Percentiles rank a stretch among this genome's conserved stretches.
Evolutionary conservation across 2,113 vertebrate species (phyloP).

Genomic region (Callionymus lyra): DNA sequence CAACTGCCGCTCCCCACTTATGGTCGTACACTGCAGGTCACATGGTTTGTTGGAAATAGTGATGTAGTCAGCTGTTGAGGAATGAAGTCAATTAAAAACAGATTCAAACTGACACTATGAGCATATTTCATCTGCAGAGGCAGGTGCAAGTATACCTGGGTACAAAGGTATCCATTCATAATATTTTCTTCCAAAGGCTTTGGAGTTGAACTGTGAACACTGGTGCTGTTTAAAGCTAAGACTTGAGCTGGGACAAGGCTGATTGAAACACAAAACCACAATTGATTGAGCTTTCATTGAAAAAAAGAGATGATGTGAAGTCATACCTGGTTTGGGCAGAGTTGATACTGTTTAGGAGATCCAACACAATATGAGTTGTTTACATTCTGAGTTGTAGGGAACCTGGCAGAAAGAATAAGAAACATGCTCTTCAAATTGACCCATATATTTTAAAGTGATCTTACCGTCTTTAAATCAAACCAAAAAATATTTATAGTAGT

Average conservation of each 20-base stretch:
- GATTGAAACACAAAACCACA: slow-evolving; percentile 3
- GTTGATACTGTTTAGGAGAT: slow-evolving; percentile 72
- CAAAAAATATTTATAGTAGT: too few species aligned
- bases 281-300: background rate
- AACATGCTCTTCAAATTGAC: too few species aligned
- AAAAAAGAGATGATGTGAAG: background rate
- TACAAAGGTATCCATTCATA: slow-evolving; percentile 82
- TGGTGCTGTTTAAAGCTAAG: slow-evolving; percentile 83
- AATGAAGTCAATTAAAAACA: slow-evolving; percentile 4
- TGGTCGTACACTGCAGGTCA: slow-evolving; percentile 83
- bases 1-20: slow-evolving; percentile 76
- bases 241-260: slow-evolving; percentile 75
- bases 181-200: slow-evolving; percentile 75
- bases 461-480: too few species aligned
- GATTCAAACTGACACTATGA: background rate
- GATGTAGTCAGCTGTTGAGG: slow-evolving; percentile 77
- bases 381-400: slow-evolving; percentile 65
- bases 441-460: too few species aligned
- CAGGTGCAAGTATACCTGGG: slow-evolving; percentile 65
- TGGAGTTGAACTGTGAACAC: slow-evolving; percentile 80
- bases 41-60: slow-evolving; percentile 88
- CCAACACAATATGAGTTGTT: slow-evolving; percentile 72
- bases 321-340: slow-evolving; percentile 77
- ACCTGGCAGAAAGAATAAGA: slow-evolving; percentile 45
- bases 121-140: too few species aligned